Percentiles rank a stretch among this genome's conserved stretches.
These are phyloP conservation scores for Pentamera pediparva DNA, from an alignment of 53 echinoderm and acorn worm species.

Conservation along the genomic window DNA sequence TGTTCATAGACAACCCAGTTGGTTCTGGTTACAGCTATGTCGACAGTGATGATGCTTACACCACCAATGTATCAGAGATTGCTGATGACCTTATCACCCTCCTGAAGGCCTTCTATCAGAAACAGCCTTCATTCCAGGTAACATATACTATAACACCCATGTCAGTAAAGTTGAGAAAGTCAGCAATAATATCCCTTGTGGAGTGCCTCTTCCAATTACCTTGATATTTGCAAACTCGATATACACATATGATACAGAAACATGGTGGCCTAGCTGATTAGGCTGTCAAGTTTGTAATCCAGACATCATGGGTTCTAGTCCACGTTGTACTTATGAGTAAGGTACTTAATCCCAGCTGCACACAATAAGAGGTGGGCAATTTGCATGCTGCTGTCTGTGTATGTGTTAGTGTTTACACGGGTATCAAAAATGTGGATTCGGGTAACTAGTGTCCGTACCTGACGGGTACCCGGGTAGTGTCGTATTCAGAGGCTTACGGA, in stretches of 20 bases:
- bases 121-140: slow-evolving; percentile 80
- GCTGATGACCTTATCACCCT: slow-evolving; percentile 73
- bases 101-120: slow-evolving; percentile 63
- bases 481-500: too few relatives aligned
- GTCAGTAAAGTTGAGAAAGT: not conserved
- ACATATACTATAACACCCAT: not conserved
- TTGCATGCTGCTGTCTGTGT: too few relatives aligned
- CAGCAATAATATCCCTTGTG: not conserved
- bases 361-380: too few relatives aligned
- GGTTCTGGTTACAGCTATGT: slow-evolving; percentile 93
- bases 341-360: too few relatives aligned
- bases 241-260: not conserved
- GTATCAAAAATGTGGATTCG: too few relatives aligned
- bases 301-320: too few relatives aligned
- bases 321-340: too few relatives aligned
- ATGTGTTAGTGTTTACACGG: too few relatives aligned
- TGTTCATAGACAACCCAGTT: slow-evolving; percentile 98
- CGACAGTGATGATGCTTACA: slow-evolving; percentile 45
- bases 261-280: not conserved
- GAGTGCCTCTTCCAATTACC: not conserved
- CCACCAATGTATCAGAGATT: slow-evolving; percentile 71
- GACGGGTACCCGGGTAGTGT: too few relatives aligned
- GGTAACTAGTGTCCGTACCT: too few relatives aligned
- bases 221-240: not conserved
- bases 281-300: too few relatives aligned